Evolutionary conservation across 1,140 invertebrate species (phyloP).

Genomic region (Macrobrachium nipponense): DNA sequence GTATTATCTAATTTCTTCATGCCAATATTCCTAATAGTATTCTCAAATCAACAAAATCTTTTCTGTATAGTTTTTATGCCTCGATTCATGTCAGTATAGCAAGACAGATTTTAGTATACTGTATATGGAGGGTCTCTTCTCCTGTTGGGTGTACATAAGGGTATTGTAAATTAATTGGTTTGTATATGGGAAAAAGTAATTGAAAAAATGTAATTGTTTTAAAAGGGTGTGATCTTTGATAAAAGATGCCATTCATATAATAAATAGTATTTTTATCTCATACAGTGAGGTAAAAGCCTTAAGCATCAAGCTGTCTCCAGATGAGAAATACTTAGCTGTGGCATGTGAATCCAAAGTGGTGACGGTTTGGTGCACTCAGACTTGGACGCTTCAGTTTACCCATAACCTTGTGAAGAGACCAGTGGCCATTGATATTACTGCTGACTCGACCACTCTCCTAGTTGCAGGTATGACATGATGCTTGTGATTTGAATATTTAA

Average conservation of each 20-base stretch:
- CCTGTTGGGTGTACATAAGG: too few species aligned
- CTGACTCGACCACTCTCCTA: conserved; percentile 17
- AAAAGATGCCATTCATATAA: background rate
- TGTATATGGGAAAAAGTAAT: too few species aligned
- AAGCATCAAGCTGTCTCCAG: conserved; percentile 1
- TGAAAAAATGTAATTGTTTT: too few species aligned
- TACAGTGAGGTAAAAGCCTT: background rate
- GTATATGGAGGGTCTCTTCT: too few species aligned
- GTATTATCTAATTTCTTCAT: too few species aligned
- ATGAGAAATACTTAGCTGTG: conserved; percentile 32
- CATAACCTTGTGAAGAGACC: conserved; percentile 29
- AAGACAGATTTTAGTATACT: too few species aligned
- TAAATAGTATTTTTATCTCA: background rate
- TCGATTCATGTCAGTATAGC: too few species aligned
- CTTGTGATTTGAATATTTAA: background rate
- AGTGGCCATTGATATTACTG: conserved; percentile 15
- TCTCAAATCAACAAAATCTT: too few species aligned
- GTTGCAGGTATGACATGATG: conserved; percentile 11
- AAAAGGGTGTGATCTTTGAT: too few species aligned
- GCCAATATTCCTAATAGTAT: too few species aligned
- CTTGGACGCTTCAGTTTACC: conserved; percentile 2
- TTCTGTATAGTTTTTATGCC: too few species aligned
- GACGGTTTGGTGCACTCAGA: conserved; percentile 21
- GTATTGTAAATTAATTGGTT: too few species aligned
- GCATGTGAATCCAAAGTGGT: conserved; percentile 17